Percentiles rank a stretch among this genome's conserved stretches.
Evolutionary conservation across 2,888 invertebrate genomes (phyloP).

Genomic region (Ceriagrion tenellum): DNA sequence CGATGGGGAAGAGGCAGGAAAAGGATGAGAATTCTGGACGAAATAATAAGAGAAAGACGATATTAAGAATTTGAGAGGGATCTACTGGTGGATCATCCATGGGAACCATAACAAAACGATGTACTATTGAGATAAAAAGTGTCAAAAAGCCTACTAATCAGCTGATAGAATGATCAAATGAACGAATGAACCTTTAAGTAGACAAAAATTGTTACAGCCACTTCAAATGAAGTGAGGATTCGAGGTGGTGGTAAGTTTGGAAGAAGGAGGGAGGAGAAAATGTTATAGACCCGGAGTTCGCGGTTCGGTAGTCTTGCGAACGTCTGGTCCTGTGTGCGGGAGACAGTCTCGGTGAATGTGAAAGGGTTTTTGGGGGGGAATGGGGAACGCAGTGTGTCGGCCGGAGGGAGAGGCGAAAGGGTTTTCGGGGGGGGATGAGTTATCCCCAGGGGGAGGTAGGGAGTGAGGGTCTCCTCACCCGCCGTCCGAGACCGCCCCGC

Average conservation of each 20-base stretch:
- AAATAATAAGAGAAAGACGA: too few species aligned
- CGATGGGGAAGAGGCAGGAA: too few species aligned
- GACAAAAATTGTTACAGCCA: too few species aligned
- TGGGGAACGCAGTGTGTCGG: not conserved
- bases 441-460: not conserved
- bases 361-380: conserved; percentile 10
- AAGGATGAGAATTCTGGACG: too few species aligned
- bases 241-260: not conserved
- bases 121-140: too few species aligned
- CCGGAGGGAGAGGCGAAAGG: not conserved
- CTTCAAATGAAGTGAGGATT: not conserved
- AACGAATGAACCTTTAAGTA: too few species aligned
- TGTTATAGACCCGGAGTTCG: too few species aligned
- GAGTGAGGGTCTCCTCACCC: not conserved
- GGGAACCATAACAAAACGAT: too few species aligned
- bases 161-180: too few species aligned
- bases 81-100: too few species aligned
- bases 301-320: not conserved
- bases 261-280: not conserved
- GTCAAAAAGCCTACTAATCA: too few species aligned
- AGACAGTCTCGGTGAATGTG: not conserved
- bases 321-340: not conserved
- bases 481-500: not conserved
- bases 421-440: not conserved
- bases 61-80: too few species aligned